Evolutionary conservation across 2,888 invertebrate species (phyloP), one percentile per base, ranked within the genome.

Genomic region (Drosophila leonis): DNA sequence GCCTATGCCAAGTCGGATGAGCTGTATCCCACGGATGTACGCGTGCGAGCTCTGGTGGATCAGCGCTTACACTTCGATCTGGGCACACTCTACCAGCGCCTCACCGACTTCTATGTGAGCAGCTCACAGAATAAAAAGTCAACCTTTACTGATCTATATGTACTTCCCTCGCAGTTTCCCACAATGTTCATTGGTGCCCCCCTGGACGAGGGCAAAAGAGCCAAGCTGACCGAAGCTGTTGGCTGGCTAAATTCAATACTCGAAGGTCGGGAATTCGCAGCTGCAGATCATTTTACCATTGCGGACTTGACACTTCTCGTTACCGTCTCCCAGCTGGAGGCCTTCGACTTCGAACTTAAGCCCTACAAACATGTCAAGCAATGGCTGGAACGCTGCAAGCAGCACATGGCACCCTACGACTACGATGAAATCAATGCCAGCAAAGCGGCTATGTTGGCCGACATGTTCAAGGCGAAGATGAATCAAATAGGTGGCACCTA

Each of bases 381-480:
- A 20, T 97, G 96, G 96, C 95, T 95, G 75, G 94, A 95, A 57
- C 94, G 95, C 72, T 95, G 95, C 77, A 96, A 95, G 92, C 94
- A 94, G 20, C 94, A 94, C 20, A 92, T 96, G 89, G 94, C 94
- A 49, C 95, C 95, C 2, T 95, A 94, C 76, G 96, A 95, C 0
- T 97, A 96, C 87, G 94, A 95, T 84, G 93, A 96, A 75, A 94
- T 96, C 33, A 95, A 95, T 79, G 94, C 93, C 76, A 93, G 92
- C 13, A 95, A 95, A 10, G 95, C 95, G 18, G 91, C 94, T 37
- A 93, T 94, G 2, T 82, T 96, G 55, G 95, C 94, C 4, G 93
- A 94, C 27, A 92, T 94, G 82, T 90, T 95, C 67, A 94, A 94
- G 82, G 94, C 94, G 65, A 93, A 93, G 88, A 67, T 82, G 67